Evolutionary conservation across 2,888 invertebrate genomes (phyloP).

Genomic region (Mythimna pallens): DNA sequence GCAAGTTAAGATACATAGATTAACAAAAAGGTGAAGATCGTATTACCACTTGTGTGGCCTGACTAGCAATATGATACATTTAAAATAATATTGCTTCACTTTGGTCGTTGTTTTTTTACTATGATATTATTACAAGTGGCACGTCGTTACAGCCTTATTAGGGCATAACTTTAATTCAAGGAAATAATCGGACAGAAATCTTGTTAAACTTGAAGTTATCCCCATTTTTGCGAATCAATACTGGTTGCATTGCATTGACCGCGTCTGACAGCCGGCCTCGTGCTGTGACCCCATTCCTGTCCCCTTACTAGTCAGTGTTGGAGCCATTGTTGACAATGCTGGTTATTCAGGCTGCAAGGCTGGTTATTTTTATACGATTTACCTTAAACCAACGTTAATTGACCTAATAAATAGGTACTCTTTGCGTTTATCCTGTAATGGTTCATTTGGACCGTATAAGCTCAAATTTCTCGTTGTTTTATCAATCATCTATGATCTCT

Average conservation of each 20-base stretch:
- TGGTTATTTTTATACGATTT: slow-evolving; percentile 66
- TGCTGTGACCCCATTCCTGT: slow-evolving; percentile 83
- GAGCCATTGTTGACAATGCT: slow-evolving; percentile 64
- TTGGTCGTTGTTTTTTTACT: slow-evolving; percentile 40
- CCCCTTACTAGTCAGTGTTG: slow-evolving; percentile 80
- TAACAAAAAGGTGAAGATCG: slow-evolving; percentile 53
- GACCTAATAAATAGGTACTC: not conserved
- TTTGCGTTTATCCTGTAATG: not conserved
- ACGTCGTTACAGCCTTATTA: not conserved
- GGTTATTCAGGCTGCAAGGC: slow-evolving; percentile 72
- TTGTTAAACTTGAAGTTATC: slow-evolving; percentile 55
- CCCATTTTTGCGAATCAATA: slow-evolving; percentile 69
- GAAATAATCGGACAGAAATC: slow-evolving; percentile 21
- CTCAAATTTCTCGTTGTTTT: slow-evolving; percentile 42
- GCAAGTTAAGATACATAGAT: slow-evolving; percentile 41
- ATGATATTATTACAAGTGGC: slow-evolving; percentile 2
- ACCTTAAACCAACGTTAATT: slow-evolving; percentile 49
- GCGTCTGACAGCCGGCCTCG: slow-evolving; percentile 74
- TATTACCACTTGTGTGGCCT: slow-evolving; percentile 67
- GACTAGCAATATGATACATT: slow-evolving; percentile 65
- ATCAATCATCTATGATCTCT: slow-evolving; percentile 58
- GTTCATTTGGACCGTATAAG: not conserved
- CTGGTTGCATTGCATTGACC: slow-evolving; percentile 78
- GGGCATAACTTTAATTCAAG: slow-evolving; percentile 3
- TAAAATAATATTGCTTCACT: slow-evolving; percentile 57